phyloP scores from a whole-genome alignment of 2,797 vertebrate genomes.

The Sciaenops ocellatus region DNA sequence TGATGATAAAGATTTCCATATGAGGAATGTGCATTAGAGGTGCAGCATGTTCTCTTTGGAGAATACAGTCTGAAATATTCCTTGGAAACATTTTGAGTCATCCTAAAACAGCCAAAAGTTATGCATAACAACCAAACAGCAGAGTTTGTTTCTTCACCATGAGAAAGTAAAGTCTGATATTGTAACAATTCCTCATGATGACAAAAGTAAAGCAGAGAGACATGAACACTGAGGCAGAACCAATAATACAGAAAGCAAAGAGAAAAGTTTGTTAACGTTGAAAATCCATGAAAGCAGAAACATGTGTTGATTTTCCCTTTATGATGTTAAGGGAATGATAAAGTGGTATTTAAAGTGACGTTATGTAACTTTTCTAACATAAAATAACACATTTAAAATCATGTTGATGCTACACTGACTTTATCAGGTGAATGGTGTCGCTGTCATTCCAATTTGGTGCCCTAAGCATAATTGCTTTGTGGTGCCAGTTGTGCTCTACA shows the following conservation, averaged over 20 bases:
- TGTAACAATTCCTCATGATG: slow-evolving; percentile 1
- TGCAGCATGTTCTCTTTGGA: slow-evolving; percentile 48
- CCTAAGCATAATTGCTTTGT: too few species aligned
- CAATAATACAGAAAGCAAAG: neutral
- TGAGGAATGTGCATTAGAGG: slow-evolving; percentile 62
- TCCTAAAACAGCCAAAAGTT: slow-evolving; percentile 24
- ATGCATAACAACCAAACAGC: slow-evolving; percentile 13
- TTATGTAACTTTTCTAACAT: too few species aligned
- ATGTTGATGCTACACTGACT: too few species aligned
- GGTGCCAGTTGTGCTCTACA: too few species aligned
- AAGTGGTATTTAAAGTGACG: neutral
- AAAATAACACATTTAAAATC: too few species aligned
- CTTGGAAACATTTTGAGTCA: slow-evolving; percentile 23
- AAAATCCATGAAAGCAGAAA: neutral
- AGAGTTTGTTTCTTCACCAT: neutral
- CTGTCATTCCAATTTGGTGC: too few species aligned
- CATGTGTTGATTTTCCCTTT: neutral
- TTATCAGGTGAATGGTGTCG: too few species aligned
- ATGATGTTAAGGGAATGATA: neutral
- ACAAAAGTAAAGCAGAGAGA: neutral
- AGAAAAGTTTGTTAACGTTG: neutral
- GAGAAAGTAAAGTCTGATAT: neutral
- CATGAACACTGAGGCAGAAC: neutral
- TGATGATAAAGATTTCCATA: slow-evolving; percentile 69
- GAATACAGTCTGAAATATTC: slow-evolving; percentile 41